Evolutionary conservation across 2,888 invertebrate species (phyloP), one percentile per base, ranked within the genome.

Genomic region (Chorisops tibialis): DNA sequence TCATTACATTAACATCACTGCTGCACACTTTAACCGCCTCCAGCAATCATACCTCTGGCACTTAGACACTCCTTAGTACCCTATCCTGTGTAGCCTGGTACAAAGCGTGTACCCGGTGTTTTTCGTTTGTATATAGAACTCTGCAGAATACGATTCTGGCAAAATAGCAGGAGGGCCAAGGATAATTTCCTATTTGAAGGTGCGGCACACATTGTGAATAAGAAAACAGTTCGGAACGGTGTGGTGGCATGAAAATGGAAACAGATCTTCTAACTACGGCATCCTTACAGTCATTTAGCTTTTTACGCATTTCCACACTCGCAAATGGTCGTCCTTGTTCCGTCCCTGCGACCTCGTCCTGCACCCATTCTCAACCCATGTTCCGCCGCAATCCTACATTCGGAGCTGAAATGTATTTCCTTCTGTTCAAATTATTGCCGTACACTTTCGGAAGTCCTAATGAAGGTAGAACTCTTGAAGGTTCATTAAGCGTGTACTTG

Each of bases 1-100:
- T 61, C 61, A 64, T 64, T 64, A 64, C 58, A 61, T 61, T 64
- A 59, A 64, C 51, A 58, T 61, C 61, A 64, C 51, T 64, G 59
- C 59, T 38, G 61, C 39, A 52, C 59, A 63, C 63, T 58, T 61
- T 61, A 59, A 61, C 58, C 58, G 50, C 63, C 63, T 61, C 52
- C 54, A 56, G 56, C 50, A 49, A 52, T 63, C 39, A 50, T 43
- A 62, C 51, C 50, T 39, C 39, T n/a, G 39, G 39, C 52, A n/a
- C 41, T 54, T 14, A 11, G 39, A 41, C 19, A 54, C 7, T 39
- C 39, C 5, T 30, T 30, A 9, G 30, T 30, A 2, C 30, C 30
- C 7, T 30, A 30, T 30, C 30, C 7, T 30, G n/a, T n/a, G n/a
- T n/a, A n/a, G 5, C 30, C 30, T 7, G 9, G 39, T 39, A 16